Percentiles rank a stretch among this genome's conserved stretches.
Evolutionary conservation across 2,888 invertebrate species (phyloP).

Genomic region (Parnassius mnemosyne): DNA sequence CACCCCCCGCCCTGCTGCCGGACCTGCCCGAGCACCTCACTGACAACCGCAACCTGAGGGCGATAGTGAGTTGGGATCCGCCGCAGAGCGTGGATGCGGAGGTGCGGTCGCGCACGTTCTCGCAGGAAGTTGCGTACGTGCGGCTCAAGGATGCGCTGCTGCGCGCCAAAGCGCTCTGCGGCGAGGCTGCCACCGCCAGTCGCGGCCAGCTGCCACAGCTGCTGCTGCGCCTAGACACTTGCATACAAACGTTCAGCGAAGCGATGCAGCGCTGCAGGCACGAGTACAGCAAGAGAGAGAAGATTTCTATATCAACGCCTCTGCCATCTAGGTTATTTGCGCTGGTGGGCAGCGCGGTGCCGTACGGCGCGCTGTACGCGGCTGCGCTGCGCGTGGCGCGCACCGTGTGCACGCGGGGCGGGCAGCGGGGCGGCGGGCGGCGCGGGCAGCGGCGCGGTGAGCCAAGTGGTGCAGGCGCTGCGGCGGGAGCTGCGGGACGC

Average conservation of each 20-base stretch:
- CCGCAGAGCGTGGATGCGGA: conserved; percentile 61
- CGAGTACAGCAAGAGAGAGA: conserved; percentile 47
- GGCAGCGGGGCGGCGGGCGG: too few species aligned
- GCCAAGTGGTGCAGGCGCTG: not conserved
- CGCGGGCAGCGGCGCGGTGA: too few species aligned
- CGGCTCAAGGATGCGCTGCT: conserved; percentile 63
- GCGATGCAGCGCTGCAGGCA: conserved; percentile 57
- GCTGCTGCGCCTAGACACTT: conserved; percentile 45
- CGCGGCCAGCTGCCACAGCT: conserved; percentile 48
- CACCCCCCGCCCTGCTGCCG: conserved; percentile 38
- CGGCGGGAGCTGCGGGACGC: conserved; percentile 24
- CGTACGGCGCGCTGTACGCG: conserved; percentile 66
- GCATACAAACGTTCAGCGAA: conserved; percentile 54
- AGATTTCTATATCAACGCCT: conserved; percentile 54
- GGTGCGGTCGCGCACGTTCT: conserved; percentile 55
- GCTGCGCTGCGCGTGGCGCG: conserved; percentile 48
- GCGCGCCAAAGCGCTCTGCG: conserved; percentile 58
- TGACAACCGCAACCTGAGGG: conserved; percentile 89
- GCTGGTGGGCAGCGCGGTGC: conserved; percentile 48
- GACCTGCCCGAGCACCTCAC: conserved; percentile 38
- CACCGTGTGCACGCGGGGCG: conserved; percentile 32
- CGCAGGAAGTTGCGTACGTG: conserved; percentile 61
- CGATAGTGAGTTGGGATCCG: conserved; percentile 86
- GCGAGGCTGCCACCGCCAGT: conserved; percentile 50
- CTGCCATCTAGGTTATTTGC: conserved; percentile 62